Base-by-base conservation (phyloP, 2,113 vertebrate genomes). In the Pseudopipra pipra region DNA sequence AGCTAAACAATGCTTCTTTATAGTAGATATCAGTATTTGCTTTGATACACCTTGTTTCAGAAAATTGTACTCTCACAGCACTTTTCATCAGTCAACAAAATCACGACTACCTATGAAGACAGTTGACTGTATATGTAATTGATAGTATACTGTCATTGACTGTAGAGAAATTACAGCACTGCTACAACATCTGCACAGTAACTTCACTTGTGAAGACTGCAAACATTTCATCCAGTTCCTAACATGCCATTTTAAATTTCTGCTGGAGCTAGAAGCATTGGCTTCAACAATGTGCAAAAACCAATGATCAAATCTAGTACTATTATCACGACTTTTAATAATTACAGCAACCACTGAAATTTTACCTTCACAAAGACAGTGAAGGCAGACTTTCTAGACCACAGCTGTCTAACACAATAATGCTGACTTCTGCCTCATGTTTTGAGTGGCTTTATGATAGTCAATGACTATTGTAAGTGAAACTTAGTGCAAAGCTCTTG, bases 91-190 rank as follows among this genome's bases (percentile, higher is more conserved):
- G 24, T 49, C 52, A 65, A 81, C 30, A 81, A 27, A 78, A 82
- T 47, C 59, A 33, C 8, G 81, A 13, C 11, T 25, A 33, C 14
- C 47, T 59, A 11, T 2, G 19, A 27, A 44, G 63, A 23, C 14
- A 59, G 22, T 16, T 59, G n/a, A 59, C 58, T 59, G n/a, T 17
- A 25, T 15, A 35, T 35, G 58, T 35, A 59, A 35, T 16, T 35
- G n/a, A n/a, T 16, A 63, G 54, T 6, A 4, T 79, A 47, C 85
- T 88, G 74, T 67, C 95, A 92, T 61, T 92, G 88, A 84, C 84
- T 83, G 31, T 39, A 82, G 20, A 35, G 89, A 97, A 95, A 94
- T 90, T 47, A 92, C 2, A 95, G 55, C 56, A 82, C 73, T 51
- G 71, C 58, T 81, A 55, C 77, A 87, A 61, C 24, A 84, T 41